Evolutionary conservation across 1,140 invertebrate species (phyloP).

Genomic region (Nymphalis io): DNA sequence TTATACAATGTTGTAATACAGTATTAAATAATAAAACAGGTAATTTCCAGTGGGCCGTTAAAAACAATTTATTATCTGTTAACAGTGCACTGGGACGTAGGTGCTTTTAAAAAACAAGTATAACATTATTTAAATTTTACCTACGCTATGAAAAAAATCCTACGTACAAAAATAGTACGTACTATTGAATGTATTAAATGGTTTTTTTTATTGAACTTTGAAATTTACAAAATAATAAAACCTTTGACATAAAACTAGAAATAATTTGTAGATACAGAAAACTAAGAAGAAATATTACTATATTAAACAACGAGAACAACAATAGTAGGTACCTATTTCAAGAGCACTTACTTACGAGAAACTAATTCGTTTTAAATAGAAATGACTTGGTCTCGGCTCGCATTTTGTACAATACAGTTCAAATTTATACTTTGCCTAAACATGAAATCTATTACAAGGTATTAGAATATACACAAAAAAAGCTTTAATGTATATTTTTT

Average conservation of each 20-base stretch:
- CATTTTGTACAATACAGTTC: background rate
- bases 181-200: no score
- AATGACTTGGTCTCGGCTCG: constrained; percentile 10
- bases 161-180: background rate
- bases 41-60: background rate
- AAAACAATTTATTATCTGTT: constrained; percentile 14
- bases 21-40: background rate
- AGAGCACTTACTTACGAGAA: background rate
- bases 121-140: background rate
- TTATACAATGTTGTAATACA: background rate
- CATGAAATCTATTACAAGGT: background rate
- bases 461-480: no score
- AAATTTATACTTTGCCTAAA: background rate
- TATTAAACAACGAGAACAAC: constrained; percentile 5
- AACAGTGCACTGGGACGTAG: background rate
- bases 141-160: constrained; percentile 12
- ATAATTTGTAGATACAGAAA: background rate
- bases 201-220: no score
- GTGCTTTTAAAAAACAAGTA: constrained; percentile 5
- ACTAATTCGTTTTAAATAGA: constrained; percentile 35
- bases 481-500: no score
- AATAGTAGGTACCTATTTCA: background rate
- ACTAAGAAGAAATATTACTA: background rate
- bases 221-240: background rate
- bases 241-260: background rate